Conservation (phyloP, 2,797 vertebrate species). For the Eulemur mongoz region DNA sequence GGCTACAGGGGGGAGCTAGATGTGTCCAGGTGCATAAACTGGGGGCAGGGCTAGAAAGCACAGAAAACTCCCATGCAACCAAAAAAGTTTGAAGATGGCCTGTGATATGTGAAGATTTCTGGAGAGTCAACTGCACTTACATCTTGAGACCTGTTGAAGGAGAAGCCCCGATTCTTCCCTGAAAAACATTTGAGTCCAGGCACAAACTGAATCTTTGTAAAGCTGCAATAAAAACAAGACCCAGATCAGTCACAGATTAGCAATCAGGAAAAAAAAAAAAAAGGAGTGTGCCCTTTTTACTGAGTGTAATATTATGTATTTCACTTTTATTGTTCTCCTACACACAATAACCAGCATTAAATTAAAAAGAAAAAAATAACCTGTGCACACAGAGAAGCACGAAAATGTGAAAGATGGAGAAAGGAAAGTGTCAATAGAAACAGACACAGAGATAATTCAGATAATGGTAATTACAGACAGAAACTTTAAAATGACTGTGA, state of each 20-base stretch:
- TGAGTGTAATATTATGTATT: background rate
- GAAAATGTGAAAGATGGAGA: background rate
- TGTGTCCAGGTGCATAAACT: background rate
- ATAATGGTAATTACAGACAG: background rate
- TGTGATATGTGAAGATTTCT: background rate
- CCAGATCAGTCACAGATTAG: background rate
- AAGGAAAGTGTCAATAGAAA: background rate
- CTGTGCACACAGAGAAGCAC: background rate
- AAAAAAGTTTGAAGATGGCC: background rate
- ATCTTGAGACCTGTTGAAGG: background rate
- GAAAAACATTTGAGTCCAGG: background rate
- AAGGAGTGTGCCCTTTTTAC: background rate
- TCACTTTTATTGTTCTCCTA: background rate
- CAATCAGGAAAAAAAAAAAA: background rate
- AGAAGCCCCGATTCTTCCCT: background rate
- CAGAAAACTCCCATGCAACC: background rate
- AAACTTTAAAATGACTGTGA: background rate
- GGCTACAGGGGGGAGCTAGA: background rate
- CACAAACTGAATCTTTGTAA: background rate
- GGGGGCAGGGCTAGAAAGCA: background rate
- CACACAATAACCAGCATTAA: background rate
- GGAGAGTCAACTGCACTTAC: background rate
- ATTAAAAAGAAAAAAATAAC: background rate
- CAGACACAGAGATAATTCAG: background rate
- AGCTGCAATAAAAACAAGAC: background rate